A percentile compares a stretch with the other conserved stretches of the same genome.
Conservation (phyloP, 2,888 invertebrate genomes). For the Apamea epomidion region DNA sequence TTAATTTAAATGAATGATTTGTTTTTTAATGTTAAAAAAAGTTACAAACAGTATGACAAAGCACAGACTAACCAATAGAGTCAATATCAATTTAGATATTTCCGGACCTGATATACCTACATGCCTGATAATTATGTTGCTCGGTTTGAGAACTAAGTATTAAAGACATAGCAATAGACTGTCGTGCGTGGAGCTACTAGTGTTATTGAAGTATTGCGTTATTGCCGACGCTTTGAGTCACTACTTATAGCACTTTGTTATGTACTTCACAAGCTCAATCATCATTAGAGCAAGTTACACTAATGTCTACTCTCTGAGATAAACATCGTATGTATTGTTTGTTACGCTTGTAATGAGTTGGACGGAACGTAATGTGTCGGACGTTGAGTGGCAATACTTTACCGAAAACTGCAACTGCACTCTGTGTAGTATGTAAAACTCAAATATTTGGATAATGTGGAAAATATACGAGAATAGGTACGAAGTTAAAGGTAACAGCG, state of each 20-base stretch:
- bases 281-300: slow-evolving; percentile 11
- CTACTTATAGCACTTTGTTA: neutral
- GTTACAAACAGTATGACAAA: neutral
- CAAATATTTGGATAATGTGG: neutral
- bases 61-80: neutral
- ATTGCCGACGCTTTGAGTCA: neutral
- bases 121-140: no score
- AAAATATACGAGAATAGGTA: neutral
- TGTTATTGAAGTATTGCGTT: neutral
- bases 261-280: slow-evolving; percentile 16
- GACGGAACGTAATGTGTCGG: neutral
- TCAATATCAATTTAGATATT: neutral
- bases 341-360: neutral
- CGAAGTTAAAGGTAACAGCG: neutral
- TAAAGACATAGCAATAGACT: neutral
- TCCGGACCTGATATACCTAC: no score
- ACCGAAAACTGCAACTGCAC: neutral
- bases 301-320: slow-evolving; percentile 4
- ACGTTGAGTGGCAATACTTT: neutral
- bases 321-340: neutral
- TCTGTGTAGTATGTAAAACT: neutral
- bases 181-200: neutral
- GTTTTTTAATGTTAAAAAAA: no score
- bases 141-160: neutral
- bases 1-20: neutral